Base-by-base conservation (phyloP, 23 tunicate species). In the Botrylloides violaceus region DNA sequence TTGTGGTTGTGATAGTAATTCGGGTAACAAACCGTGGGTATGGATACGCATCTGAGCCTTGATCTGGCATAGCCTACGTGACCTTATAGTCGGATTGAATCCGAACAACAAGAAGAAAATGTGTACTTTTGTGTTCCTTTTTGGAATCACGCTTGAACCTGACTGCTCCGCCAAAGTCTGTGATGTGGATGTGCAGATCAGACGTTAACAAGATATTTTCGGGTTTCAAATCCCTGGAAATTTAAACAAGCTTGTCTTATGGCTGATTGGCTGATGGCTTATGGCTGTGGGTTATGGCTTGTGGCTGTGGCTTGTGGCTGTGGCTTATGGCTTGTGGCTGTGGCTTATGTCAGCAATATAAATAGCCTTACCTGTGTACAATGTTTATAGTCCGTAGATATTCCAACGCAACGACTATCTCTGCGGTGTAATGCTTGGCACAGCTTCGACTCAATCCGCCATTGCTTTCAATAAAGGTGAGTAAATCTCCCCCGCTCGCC, bases 141-240 rank as follows among this genome's bases (percentile, higher is more conserved):
- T 43, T 43, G 12, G 53, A 43, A 7, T 43, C 53, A 9, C 56
- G 76, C 48, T 56, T 37, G 56, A 29, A 71, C 34, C 20, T 12
- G 34, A 58, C 70, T 26, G 86, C 86, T 20, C 79, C 65, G 4
- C 86, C 86, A 36, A 81, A 81, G 55, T 81, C 86, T 29, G 79
- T 73, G 24, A 81, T 74, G 64, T 81, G 79, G 21, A 81, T 74
- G 38, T 81, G 86, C 86, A 73, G 64, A 20, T 74, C 79, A 2
- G 58, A 65, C 19, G 86, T 73, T 29, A 81, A 57, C 24, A 81
- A 71, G 53, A 81, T 73, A 55, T 81, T 81, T 64, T 73, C 86
- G 2, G 86, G 86, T 65, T 81, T 81, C 50, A 81, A 22, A 49
- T 81, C 86, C 35, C 86, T 81, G 53, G 24, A 55, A 57, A 79